A percentile compares a stretch with the other conserved stretches of the same genome.
Conservation (phyloP, 2,797 vertebrate species). For the Eremophila alpestris region DNA sequence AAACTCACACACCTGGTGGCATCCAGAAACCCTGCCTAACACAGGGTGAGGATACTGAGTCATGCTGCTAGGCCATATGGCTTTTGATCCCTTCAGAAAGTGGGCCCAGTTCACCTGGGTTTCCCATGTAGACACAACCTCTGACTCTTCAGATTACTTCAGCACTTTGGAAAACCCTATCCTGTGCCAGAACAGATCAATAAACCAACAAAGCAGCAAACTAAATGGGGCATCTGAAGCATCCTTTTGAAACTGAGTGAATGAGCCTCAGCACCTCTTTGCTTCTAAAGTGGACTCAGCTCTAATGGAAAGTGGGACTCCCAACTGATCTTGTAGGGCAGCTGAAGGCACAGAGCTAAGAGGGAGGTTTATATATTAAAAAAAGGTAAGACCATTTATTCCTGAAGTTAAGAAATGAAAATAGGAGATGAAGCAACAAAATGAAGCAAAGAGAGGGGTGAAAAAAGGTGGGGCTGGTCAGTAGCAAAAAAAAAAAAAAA, state of each 20-base stretch:
- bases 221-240: background rate
- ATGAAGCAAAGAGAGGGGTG: fast-evolving
- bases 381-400: background rate
- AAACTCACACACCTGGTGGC: background rate
- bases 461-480: background rate
- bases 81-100: background rate
- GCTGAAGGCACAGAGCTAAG: background rate
- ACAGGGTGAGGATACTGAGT: background rate
- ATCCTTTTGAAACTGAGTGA: background rate
- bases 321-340: background rate
- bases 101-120: background rate
- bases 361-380: background rate
- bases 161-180: background rate
- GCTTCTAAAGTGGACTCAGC: background rate
- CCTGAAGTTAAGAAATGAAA: background rate
- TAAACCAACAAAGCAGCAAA: background rate
- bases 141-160: background rate
- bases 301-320: background rate
- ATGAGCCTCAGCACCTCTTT: background rate
- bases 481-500: background rate
- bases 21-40: background rate
- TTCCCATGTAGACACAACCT: background rate
- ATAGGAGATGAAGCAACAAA: background rate
- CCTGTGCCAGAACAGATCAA: background rate
- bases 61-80: background rate